phyloP scores from a whole-genome alignment of 2,113 vertebrate species.

The Gadus chalcogrammus region DNA sequence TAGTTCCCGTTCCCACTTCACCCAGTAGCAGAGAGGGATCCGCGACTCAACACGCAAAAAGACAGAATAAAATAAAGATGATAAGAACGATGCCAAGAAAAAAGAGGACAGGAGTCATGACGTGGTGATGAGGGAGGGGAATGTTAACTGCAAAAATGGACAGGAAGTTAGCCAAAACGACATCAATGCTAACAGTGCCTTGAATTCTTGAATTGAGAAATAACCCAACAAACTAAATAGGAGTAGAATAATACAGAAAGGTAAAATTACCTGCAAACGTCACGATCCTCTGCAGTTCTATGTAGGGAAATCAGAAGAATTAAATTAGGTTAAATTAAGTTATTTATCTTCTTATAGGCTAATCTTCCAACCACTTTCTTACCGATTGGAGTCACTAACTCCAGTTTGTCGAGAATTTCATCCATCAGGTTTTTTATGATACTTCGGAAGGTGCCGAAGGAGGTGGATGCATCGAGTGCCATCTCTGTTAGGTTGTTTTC shows the following conservation, averaged over 20 bases:
- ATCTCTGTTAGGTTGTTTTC: constrained; percentile 24
- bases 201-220: neutral
- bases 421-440: neutral
- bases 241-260: neutral
- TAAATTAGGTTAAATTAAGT: neutral
- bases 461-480: constrained; percentile 46
- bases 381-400: constrained; percentile 54
- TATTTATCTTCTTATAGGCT: neutral
- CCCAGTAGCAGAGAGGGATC: no score
- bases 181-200: neutral
- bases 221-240: neutral
- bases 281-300: constrained; percentile 55
- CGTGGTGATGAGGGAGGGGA: no score
- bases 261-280: constrained; percentile 52
- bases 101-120: no score
- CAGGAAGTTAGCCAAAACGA: neutral
- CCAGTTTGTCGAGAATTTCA: constrained; percentile 34
- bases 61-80: no score
- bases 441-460: constrained; percentile 55
- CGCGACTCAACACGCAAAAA: no score
- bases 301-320: neutral
- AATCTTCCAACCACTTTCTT: constrained; percentile 7
- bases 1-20: no score
- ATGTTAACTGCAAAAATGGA: neutral
- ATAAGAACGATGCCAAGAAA: no score